These are phyloP conservation scores for Anastrepha obliqua DNA, from an alignment of 1,140 invertebrate species.

Conservation along the genomic window DNA sequence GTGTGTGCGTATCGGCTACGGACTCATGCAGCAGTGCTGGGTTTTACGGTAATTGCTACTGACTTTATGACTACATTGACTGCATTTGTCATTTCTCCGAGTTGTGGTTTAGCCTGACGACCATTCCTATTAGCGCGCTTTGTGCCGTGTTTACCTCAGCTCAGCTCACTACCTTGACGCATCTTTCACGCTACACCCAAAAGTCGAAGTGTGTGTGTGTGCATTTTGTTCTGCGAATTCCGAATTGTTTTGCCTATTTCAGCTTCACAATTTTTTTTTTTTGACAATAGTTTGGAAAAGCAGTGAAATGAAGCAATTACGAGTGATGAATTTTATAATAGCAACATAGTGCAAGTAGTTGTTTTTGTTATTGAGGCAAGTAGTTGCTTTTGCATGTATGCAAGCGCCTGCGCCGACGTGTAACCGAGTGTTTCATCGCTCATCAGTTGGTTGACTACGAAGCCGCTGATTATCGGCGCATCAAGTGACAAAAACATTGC, in stretches of 20 bases:
- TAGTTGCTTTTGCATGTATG: constrained; percentile 20
- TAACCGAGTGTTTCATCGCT: background rate
- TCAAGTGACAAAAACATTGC: background rate
- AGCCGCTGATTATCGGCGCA: background rate
- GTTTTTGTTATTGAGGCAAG: background rate
- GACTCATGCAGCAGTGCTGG: background rate
- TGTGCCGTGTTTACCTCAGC: too few relatives aligned
- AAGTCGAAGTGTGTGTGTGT: too few relatives aligned
- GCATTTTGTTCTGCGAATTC: too few relatives aligned
- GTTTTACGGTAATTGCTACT: constrained; percentile 61
- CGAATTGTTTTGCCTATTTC: too few relatives aligned
- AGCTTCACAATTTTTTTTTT: too few relatives aligned
- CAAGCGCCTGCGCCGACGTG: background rate
- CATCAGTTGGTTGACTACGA: background rate
- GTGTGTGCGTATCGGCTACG: background rate
- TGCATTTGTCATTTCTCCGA: constrained; percentile 56
- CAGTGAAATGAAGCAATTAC: background rate
- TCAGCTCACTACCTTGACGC: too few relatives aligned
- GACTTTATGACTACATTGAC: constrained; percentile 72
- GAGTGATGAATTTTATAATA: background rate
- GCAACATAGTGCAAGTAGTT: background rate
- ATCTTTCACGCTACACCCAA: too few relatives aligned
- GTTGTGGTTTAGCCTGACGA: background rate
- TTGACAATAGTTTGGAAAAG: too few relatives aligned
- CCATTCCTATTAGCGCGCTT: constrained; percentile 21